A percentile compares a stretch with the other conserved stretches of the same genome.
Conservation (phyloP, 1,140 invertebrate genomes). For the Scaptomyza montana region DNA sequence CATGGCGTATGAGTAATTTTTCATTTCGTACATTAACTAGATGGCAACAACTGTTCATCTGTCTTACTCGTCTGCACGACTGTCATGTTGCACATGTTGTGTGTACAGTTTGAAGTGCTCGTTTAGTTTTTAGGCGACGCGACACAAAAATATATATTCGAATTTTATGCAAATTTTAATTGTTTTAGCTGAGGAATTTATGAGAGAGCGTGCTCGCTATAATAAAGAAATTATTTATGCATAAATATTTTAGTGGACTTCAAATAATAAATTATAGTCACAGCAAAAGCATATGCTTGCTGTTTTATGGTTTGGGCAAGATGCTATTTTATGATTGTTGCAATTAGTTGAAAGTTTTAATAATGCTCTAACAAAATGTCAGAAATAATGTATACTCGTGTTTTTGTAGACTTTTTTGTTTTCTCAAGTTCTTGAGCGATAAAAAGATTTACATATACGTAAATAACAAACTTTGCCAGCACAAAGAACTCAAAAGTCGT, state of each 20-base stretch:
- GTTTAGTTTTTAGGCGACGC: conserved; percentile 72
- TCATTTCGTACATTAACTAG: conserved; percentile 41
- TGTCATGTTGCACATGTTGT: conserved; percentile 69
- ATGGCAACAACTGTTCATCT: conserved; percentile 30
- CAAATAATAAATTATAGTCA: conserved; percentile 60
- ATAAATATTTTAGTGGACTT: conserved; percentile 57
- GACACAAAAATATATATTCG: conserved; percentile 55
- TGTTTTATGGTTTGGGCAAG: not conserved
- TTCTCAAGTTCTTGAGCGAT: conserved; percentile 29
- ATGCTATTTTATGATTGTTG: not conserved
- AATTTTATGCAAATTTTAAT: conserved; percentile 81
- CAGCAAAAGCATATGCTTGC: not conserved
- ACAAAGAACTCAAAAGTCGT: conserved; percentile 27
- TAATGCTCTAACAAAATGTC: not conserved
- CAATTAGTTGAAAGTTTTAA: conserved; percentile 6
- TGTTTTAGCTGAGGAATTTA: conserved; percentile 68
- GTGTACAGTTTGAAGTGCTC: conserved; percentile 50
- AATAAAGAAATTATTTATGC: conserved; percentile 27
- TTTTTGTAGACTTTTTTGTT: conserved; percentile 2
- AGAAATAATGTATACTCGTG: not conserved
- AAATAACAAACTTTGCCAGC: not conserved
- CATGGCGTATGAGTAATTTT: conserved; percentile 74
- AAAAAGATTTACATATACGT: conserved; percentile 40
- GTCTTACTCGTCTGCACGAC: conserved; percentile 25
- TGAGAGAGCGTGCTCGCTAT: conserved; percentile 22